Conservation (phyloP, 2,113 vertebrate species). For the Anser cygnoides region DNA sequence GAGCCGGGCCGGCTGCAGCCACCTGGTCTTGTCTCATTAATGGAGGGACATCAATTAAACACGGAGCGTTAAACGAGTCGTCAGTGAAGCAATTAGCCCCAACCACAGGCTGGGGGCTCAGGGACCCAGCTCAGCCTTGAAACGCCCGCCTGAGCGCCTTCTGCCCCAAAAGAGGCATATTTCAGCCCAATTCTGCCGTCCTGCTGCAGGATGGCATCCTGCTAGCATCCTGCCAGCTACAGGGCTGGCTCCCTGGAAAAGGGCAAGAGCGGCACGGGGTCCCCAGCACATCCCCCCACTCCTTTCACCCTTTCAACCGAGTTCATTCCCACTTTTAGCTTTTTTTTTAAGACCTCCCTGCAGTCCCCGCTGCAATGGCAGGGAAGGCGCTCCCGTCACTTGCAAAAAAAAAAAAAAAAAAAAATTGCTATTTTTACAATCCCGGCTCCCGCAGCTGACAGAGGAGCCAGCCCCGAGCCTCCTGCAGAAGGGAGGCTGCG, state of each 20-base stretch:
- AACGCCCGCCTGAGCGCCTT: too few relatives aligned
- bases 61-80: neutral
- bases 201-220: too few relatives aligned
- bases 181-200: neutral
- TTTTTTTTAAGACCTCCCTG: neutral
- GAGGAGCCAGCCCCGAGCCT: neutral
- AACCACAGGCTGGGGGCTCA: fast-evolving
- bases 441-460: neutral
- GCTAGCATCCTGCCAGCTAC: neutral
- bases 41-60: neutral
- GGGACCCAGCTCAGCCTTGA: neutral
- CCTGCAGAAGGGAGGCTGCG: too few relatives aligned
- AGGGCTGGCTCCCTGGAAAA: too few relatives aligned
- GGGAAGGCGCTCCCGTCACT: neutral
- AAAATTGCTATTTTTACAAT: conserved; percentile 53
- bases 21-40: neutral
- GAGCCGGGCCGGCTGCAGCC: neutral
- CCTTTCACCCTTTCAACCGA: neutral
- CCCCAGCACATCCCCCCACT: neutral
- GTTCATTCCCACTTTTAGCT: neutral
- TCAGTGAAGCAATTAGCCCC: neutral
- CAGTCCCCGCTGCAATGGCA: conserved; percentile 20
- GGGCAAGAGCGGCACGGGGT: too few relatives aligned
- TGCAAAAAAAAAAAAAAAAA: neutral
- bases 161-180: neutral